A percentile compares a stretch with the other conserved stretches of the same genome.
Conservation (phyloP, 2,113 vertebrate species). For the Andinoacara biseriatus region DNA sequence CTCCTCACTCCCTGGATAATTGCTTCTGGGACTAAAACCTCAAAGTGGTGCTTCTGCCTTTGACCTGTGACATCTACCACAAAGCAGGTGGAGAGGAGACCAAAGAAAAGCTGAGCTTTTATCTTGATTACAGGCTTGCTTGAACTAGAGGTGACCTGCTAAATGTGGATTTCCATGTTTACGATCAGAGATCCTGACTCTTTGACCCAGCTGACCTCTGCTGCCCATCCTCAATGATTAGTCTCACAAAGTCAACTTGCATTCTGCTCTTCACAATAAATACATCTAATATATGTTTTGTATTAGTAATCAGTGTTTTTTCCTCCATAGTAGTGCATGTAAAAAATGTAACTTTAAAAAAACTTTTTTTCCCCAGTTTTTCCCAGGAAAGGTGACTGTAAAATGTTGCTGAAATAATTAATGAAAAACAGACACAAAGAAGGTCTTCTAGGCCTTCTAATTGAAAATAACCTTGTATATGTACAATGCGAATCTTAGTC, state of each 20-base stretch:
- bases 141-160: neutral
- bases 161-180: neutral
- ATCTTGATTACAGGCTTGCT: slow-evolving; percentile 12
- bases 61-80: slow-evolving; percentile 22
- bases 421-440: too few relatives aligned
- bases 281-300: too few relatives aligned
- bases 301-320: too few relatives aligned
- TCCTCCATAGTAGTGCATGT: too few relatives aligned
- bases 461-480: rapidly evolving
- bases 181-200: neutral
- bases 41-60: slow-evolving; percentile 20
- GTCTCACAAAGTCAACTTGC: neutral
- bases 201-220: slow-evolving; percentile 14
- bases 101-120: neutral
- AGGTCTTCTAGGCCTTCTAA: too few relatives aligned
- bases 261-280: neutral
- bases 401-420: rapidly evolving
- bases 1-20: neutral
- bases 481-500: neutral
- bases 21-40: slow-evolving; percentile 3
- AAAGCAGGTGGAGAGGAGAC: slow-evolving; percentile 6
- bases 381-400: too few relatives aligned
- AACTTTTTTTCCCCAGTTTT: too few relatives aligned
- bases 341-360: too few relatives aligned
- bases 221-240: neutral